A percentile compares a stretch with the other conserved stretches of the same genome.
Evolutionary conservation across 2,113 vertebrate genomes (phyloP).

Genomic region (Tapirus terrestris): DNA sequence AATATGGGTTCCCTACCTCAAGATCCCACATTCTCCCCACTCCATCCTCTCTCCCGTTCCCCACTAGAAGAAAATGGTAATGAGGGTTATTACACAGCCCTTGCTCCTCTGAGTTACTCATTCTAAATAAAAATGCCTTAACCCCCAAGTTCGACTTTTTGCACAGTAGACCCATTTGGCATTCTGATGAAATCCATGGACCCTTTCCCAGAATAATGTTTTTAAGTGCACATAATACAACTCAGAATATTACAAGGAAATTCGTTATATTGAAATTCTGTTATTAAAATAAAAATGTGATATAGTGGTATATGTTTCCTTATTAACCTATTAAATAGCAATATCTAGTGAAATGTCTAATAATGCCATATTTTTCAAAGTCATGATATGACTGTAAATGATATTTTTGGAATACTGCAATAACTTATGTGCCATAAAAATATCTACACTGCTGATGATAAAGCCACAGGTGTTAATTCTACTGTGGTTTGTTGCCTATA

Average conservation of each 20-base stretch:
- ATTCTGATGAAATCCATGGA: not conserved
- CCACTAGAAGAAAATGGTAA: not conserved
- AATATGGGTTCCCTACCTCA: not conserved
- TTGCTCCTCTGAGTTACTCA: not conserved
- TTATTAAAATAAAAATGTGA: not conserved
- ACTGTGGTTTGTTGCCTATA: not conserved
- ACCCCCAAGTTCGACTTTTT: not conserved
- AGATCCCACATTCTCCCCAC: not conserved
- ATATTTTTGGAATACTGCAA: not conserved
- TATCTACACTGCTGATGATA: not conserved
- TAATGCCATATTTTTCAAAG: not conserved
- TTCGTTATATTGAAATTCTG: not conserved
- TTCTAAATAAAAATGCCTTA: not conserved
- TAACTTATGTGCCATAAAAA: not conserved
- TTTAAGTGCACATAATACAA: not conserved
- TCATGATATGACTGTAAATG: not conserved
- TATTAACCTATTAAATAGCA: not conserved
- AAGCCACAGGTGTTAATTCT: not conserved
- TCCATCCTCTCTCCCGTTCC: not conserved
- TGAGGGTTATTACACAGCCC: not conserved
- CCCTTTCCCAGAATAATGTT: not conserved
- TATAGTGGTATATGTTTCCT: not conserved
- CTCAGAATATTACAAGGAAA: not conserved
- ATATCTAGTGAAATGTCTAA: not conserved
- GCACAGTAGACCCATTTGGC: not conserved